Evolutionary conservation across 2,113 vertebrate species (phyloP), one percentile per base, ranked within the genome.

Genomic region (Elachura formosa): DNA sequence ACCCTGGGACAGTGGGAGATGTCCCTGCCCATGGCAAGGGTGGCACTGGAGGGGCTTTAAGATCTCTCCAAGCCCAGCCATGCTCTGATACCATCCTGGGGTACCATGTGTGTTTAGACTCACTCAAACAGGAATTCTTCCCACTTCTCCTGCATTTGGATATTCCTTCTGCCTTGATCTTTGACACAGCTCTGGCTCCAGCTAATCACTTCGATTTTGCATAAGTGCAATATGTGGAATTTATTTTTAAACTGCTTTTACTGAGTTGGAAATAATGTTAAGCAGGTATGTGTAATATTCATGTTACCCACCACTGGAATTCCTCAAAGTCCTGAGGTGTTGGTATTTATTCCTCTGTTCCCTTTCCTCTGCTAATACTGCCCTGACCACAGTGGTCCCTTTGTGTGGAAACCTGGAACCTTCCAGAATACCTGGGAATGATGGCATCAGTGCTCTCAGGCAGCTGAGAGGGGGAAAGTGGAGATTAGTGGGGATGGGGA

Each of bases 201-300:
- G 54, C 68, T 92, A 49, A 73, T 84, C 55, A 29, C 5, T 55
- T 80, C 28, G 3, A 14, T 45, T 94, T 87, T 92, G 64, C 55
- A 7, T 88, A 56, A 84, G 14, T 51, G 69, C 69, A 74, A 49
- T 92, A 69, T 9, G 9, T 5, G 23, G 36, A 3, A 5, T 55
- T 90, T n/a, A 31, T 69, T 87, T 87, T 77, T 56, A 11, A 90
- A 55, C 83, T 77, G 63, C 78, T 81, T 84, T 55, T 64, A 11
- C 68, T 61, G 61, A 31, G 61, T 73, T n/a, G 64, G 36, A 36
- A 64, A n/a, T 38, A 13, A 22, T 48, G 67, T 8, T 75, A 48
- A 81, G 56, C 20, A 51, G 11, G 25, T 28, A 7, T 3, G 2
- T 45, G 13, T 7, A 34, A 24, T 29, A 26, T 25, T 43, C 28